Evolutionary conservation across 2,113 vertebrate species (phyloP), one percentile per base, ranked within the genome.

Genomic region (Tachysurus fulvidraco): DNA sequence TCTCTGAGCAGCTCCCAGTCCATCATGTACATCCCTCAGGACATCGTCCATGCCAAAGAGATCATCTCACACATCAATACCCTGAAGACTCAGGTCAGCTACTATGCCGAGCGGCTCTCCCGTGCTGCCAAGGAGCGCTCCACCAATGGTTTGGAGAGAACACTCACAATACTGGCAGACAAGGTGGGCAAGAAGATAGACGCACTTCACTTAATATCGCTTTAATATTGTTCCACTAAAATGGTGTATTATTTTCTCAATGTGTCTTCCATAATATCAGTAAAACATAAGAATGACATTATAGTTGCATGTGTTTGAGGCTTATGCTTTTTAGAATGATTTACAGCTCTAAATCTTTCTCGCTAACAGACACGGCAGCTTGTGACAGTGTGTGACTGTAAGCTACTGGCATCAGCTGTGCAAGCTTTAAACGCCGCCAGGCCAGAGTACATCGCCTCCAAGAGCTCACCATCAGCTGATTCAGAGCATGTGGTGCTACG

Each of bases 1-100:
- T 94, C 96, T 4, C 93, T 96, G 59, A 96, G 96, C 91, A 94
- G 95, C 92, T 97, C 97, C 60, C 97, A 98, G 95, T 99, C 98
- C 89, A 97, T 98, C 87, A 95, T 98, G 93, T 99, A 96, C 93
- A 96, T 97, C 88, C 97, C 98, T 1, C 96, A 99, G 93, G 98
- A 99, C 85, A 95, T 99, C 0, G 78, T 97, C 88, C 94, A 96
- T 86, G 98, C 98, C 92, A 99, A 98, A 95, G 98, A 99, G 94
- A 98, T 99, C 86, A 98, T 99, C 57, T 95, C 96, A 81, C 98
- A 99, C 90, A 97, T 99, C 94, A 99, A 98, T 93, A 99, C 98
- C 1, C 93, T 99, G 91, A 99, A 98, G 94, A 99, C 98, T 0
- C 98, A 99, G 95, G 98, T 99, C 92, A 96, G 96, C 94, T 99